Percentiles rank a stretch among this genome's conserved stretches.
Conservation (phyloP, 2,888 invertebrate species). For the Acrobasis repandana region DNA sequence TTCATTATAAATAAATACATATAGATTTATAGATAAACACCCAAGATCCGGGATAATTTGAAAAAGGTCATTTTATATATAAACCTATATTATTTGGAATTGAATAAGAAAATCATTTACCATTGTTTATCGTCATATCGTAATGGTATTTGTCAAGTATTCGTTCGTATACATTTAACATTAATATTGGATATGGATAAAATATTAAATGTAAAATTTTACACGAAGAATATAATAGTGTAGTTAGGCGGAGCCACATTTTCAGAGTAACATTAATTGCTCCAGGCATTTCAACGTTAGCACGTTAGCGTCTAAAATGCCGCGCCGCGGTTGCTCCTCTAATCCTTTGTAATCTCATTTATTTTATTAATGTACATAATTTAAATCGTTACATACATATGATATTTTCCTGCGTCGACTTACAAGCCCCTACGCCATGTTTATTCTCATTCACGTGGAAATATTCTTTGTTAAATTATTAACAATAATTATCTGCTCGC, state of each 20-base stretch:
- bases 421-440: neutral
- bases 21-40: too few relatives aligned
- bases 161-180: too few relatives aligned
- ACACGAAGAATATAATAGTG: neutral
- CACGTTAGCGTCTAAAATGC: neutral
- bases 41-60: too few relatives aligned
- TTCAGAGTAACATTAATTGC: neutral
- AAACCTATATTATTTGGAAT: neutral
- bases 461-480: neutral
- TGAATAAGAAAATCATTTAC: neutral
- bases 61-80: too few relatives aligned
- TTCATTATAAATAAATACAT: too few relatives aligned
- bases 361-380: conserved; percentile 6
- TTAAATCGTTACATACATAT: neutral
- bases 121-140: too few relatives aligned
- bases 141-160: too few relatives aligned
- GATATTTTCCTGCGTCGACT: neutral
- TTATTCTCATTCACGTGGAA: neutral
- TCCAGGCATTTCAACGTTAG: neutral
- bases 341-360: conserved; percentile 7
- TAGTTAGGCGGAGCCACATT: conserved; percentile 1
- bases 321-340: neutral
- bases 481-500: neutral
- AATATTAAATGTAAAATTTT: too few relatives aligned
- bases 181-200: too few relatives aligned